Base-by-base conservation (phyloP, 2,113 vertebrate genomes). In the Pionites leucogaster region DNA sequence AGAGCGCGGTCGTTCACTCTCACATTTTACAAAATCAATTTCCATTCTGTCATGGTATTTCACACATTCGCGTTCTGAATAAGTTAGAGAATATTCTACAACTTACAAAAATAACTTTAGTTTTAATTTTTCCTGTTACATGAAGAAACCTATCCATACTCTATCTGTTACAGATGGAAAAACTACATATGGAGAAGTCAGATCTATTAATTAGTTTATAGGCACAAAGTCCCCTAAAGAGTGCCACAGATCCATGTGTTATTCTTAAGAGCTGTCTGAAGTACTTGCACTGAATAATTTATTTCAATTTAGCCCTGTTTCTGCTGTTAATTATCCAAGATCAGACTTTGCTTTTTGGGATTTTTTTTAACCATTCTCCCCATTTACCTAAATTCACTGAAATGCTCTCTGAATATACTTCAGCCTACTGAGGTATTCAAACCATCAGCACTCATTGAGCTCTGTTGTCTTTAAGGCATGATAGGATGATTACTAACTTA, bases 1-100 rank as follows among this genome's bases (percentile, higher is more conserved):
- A 55, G 79, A 96, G 95, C 42, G 16, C 93, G 88, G 93, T 93
- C 82, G 96, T 90, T 98, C 95, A 68, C 94, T 97, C 96, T 70
- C 98, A 98, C 97, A 96, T 98, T 98, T 98, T 98, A 97, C 96
- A 97, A 97, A 98, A 98, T 98, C 96, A 97, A 96, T 98, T 98
- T 98, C 97, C 97, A 98, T 98, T 98, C 98, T 98, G 98, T 98
- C 97, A 68, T 97, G 98, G 97, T 98, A 96, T 97, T 98, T 98
- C 97, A 97, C 98, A 98, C 97, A 96, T 98, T 96, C 77, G 95
- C 67, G 53, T 96, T 98, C 94, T 94, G 97, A 98, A 96, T 97
- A 98, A 98, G 97, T 98, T 94, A 97, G 94, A 96, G 97, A 98
- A 96, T 97, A 97, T 96, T 97, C 97, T 97, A 96, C 97, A 95